Base-by-base conservation (phyloP, 2,113 vertebrate genomes). In the Menidia beryllina region DNA sequence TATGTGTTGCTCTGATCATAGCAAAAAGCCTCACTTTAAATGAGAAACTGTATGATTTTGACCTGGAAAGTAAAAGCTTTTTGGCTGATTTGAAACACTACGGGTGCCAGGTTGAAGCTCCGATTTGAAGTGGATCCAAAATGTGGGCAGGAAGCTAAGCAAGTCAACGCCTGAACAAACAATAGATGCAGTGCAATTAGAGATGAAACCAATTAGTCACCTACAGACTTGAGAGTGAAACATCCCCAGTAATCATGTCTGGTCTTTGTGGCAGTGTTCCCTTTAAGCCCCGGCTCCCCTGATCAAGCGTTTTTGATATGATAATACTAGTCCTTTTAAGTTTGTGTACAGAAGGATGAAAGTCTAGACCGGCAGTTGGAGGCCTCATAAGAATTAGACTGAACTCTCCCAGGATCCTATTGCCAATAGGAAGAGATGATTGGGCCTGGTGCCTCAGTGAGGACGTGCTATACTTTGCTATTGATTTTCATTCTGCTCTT, bases 401-500 rank as follows among this genome's bases (percentile, higher is more conserved):
- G 79, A 87, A 85, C 85, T 86, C 88, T 88, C 69, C 57, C 54
- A 67, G 82, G 89, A 90, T 91, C 84, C 77, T 79, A 88, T 79
- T 63, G 39, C 78, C 86, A 81, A 81, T 81, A 83, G 83, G 77
- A 91, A 75, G 67, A 68, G 82, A 88, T 89, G 88, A 89, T 89
- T 72, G 72, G 79, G 50, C 83, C 76, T 72, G 45, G 81, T 66
- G 85, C 73, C 79, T 88, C 78, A 13, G 62, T 3, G 27, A 78
- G 59, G 72, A 88, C 82, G 79, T 73, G 80, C 82, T 75, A 69
- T 85, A 85, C 73, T 80, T 85, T 36, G n/a, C 68, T 89, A 93
- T 92, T 83, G 92, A 94, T 93, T 91, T 91, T 85, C 76, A 82
- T 84, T 89, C 77, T 56, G 59, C 78, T 79, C 75, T 84, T 66